Evolutionary conservation across 2,113 vertebrate species (phyloP).

Genomic region (Ursus arctos): DNA sequence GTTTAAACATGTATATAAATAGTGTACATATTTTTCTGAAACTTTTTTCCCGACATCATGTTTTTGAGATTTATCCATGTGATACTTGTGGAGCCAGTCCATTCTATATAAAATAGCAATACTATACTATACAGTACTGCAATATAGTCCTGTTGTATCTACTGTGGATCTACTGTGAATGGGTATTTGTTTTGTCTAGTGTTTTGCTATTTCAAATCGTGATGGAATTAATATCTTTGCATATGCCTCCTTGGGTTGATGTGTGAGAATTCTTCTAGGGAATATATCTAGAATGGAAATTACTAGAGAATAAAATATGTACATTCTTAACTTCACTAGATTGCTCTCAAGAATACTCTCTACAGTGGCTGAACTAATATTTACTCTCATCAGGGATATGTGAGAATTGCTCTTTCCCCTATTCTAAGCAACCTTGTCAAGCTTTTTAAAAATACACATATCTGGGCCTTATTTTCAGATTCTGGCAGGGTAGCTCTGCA

Average conservation of each 20-base stretch:
- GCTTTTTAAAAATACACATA: neutral
- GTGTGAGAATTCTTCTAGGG: neutral
- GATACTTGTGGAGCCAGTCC: neutral
- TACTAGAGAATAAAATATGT: neutral
- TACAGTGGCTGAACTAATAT: neutral
- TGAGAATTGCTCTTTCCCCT: neutral
- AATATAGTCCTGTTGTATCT: neutral
- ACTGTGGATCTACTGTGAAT: neutral
- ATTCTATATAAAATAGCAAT: conserved; percentile 6
- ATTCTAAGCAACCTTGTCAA: neutral
- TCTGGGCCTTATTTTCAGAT: conserved; percentile 1
- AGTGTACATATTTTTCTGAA: neutral
- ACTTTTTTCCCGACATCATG: neutral
- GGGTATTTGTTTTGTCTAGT: neutral
- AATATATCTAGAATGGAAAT: neutral
- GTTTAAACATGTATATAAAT: neutral
- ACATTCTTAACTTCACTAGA: neutral
- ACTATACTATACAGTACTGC: neutral
- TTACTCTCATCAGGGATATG: neutral
- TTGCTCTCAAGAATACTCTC: conserved; percentile 17
- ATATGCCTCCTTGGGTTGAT: neutral
- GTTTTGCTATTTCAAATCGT: conserved; percentile 47
- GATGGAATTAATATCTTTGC: neutral
- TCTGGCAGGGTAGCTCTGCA: neutral
- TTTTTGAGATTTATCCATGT: conserved; percentile 40